Conservation (phyloP, 2,888 invertebrate genomes). For the Scaptomyza flava region DNA sequence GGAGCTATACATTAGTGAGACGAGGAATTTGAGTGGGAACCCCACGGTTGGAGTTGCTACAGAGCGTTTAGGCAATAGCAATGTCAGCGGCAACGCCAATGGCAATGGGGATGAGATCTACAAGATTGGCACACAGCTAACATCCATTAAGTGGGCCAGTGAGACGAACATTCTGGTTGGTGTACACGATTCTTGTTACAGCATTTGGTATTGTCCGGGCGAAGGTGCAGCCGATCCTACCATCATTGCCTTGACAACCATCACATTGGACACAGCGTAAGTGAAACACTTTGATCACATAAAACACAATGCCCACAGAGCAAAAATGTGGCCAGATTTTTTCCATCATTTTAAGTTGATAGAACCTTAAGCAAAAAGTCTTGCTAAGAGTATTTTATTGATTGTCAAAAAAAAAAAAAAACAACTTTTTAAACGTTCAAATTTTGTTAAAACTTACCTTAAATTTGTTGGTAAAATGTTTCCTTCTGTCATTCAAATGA, state of each 20-base stretch:
- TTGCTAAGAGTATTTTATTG: too few relatives aligned
- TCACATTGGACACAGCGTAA: conserved; percentile 85
- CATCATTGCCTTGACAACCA: conserved; percentile 87
- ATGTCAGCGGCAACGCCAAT: too few relatives aligned
- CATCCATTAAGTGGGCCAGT: conserved; percentile 87
- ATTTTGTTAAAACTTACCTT: too few relatives aligned
- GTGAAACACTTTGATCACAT: neutral
- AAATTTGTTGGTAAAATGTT: too few relatives aligned
- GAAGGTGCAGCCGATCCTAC: conserved; percentile 90
- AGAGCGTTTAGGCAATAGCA: conserved; percentile 18
- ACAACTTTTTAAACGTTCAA: too few relatives aligned
- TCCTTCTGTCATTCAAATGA: too few relatives aligned
- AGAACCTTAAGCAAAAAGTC: too few relatives aligned
- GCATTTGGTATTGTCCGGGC: conserved; percentile 93
- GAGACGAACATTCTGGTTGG: conserved; percentile 92
- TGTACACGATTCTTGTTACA: conserved; percentile 90
- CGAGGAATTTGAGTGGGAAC: conserved; percentile 68
- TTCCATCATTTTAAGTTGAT: neutral
- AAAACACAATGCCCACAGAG: neutral
- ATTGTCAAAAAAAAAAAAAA: too few relatives aligned
- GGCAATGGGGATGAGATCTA: conserved; percentile 71
- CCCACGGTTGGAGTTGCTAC: neutral
- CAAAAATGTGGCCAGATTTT: neutral
- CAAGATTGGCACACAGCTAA: conserved; percentile 85
- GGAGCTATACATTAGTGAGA: conserved; percentile 92